phyloP scores from a whole-genome alignment of 2,888 invertebrate species.

The Tetrapedia diversipes region DNA sequence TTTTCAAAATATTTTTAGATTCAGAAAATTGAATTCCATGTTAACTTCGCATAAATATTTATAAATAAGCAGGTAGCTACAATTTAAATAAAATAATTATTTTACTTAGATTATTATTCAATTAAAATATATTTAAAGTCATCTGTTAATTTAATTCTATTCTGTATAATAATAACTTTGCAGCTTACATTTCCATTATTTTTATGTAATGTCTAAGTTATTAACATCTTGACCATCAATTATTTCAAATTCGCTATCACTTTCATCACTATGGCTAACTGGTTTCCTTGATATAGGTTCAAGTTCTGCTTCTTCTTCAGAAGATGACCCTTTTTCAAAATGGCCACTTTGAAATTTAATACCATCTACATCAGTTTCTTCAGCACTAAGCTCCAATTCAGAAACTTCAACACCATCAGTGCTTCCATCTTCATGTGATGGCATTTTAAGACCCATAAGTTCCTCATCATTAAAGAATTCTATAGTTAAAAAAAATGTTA shows the following conservation, averaged over 20 bases:
- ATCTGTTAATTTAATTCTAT: conserved; percentile 40
- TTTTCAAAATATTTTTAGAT: conserved; percentile 13
- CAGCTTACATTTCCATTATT: conserved; percentile 43
- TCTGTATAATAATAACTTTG: conserved; percentile 54
- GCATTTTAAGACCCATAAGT: conserved; percentile 78
- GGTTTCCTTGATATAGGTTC: conserved; percentile 70
- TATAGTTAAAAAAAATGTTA: conserved; percentile 50
- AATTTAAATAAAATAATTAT: conserved; percentile 38
- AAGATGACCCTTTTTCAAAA: conserved; percentile 79
- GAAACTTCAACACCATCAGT: conserved; percentile 80
- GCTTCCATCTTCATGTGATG: conserved; percentile 81
- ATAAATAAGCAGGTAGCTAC: conserved; percentile 43
- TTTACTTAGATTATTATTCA: conserved; percentile 27
- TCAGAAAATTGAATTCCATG: conserved; percentile 1
- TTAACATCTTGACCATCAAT: conserved; percentile 78
- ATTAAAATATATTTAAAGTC: conserved; percentile 39
- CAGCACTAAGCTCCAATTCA: conserved; percentile 78
- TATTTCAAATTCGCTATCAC: conserved; percentile 81
- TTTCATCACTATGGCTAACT: conserved; percentile 76
- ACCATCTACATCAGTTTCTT: conserved; percentile 76
- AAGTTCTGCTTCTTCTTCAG: conserved; percentile 78
- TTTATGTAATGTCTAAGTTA: conserved; percentile 64
- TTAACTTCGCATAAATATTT: conserved; percentile 25
- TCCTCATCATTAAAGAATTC: conserved; percentile 80
- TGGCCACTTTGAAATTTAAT: conserved; percentile 79